phyloP scores from a whole-genome alignment of 2,888 invertebrate species.

The Gastracanthus pulcherrimus region DNA sequence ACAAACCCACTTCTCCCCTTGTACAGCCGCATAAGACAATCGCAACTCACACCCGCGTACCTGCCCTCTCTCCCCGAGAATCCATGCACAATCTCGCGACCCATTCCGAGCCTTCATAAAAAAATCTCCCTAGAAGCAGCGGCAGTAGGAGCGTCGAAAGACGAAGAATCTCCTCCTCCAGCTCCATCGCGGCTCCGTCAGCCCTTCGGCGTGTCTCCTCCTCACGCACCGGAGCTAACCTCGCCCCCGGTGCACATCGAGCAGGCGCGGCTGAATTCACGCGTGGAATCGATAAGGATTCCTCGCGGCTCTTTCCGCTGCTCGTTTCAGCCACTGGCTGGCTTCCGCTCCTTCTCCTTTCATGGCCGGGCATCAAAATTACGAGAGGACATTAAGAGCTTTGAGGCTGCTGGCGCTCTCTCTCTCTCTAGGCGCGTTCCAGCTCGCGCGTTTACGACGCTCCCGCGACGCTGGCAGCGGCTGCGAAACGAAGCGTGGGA shows the following conservation, averaged over 20 bases:
- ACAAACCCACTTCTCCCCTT: too few species aligned
- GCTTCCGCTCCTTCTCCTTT: constrained; percentile 51
- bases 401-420: constrained; percentile 54
- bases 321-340: background rate
- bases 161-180: too few species aligned
- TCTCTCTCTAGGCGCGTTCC: constrained; percentile 44
- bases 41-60: too few species aligned
- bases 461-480: constrained; percentile 43
- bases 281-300: constrained; percentile 44
- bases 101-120: background rate
- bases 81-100: constrained; percentile 9
- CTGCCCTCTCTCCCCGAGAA: background rate
- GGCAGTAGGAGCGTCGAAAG: too few species aligned
- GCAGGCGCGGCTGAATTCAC: constrained; percentile 17
- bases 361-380: constrained; percentile 65
- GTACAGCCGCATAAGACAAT: background rate
- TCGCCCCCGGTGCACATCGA: too few species aligned
- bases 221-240: too few species aligned
- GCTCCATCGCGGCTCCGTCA: too few species aligned
- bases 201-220: background rate
- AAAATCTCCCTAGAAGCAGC: background rate
- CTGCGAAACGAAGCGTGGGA: constrained; percentile 57
- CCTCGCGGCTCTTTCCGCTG: background rate
- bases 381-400: constrained; percentile 67
- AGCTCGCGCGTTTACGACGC: constrained; percentile 59